Evolutionary conservation across 2,888 invertebrate species (phyloP).

Genomic region (Oxystoma pomonae): DNA sequence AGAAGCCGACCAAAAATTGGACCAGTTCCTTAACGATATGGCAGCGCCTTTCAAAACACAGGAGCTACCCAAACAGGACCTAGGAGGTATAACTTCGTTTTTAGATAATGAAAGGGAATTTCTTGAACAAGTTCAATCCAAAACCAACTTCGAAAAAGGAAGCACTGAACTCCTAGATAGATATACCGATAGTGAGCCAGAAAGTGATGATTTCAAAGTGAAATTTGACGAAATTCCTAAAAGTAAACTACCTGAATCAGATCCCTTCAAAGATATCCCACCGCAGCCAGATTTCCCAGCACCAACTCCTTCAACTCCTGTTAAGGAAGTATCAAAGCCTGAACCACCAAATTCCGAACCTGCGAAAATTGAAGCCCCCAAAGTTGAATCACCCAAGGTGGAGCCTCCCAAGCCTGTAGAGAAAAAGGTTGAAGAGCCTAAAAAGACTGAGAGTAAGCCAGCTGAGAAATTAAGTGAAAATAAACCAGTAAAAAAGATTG

Average conservation of each 20-base stretch:
- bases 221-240: not conserved
- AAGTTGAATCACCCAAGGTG: constrained; percentile 15
- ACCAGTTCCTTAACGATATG: constrained; percentile 37
- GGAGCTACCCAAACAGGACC: constrained; percentile 27
- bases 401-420: constrained; percentile 15
- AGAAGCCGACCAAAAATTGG: constrained; percentile 40
- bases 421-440: constrained; percentile 14
- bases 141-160: constrained; percentile 12
- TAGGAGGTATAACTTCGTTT: constrained; percentile 35
- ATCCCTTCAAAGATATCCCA: constrained; percentile 22
- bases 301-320: not conserved
- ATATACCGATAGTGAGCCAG: constrained; percentile 51
- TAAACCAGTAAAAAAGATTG: constrained; percentile 38
- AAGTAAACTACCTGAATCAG: constrained; percentile 9
- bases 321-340: constrained; percentile 8
- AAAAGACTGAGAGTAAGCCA: constrained; percentile 13
- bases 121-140: constrained; percentile 15
- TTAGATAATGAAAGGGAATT: constrained; percentile 41
- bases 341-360: constrained; percentile 12
- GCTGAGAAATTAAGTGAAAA: constrained; percentile 13
- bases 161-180: constrained; percentile 49
- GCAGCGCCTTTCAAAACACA: constrained; percentile 24
- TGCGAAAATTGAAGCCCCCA: constrained; percentile 14
- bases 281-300: constrained; percentile 17
- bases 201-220: constrained; percentile 46